Conservation (phyloP, 2,888 invertebrate genomes). For the Acanthosepion lycidas region DNA sequence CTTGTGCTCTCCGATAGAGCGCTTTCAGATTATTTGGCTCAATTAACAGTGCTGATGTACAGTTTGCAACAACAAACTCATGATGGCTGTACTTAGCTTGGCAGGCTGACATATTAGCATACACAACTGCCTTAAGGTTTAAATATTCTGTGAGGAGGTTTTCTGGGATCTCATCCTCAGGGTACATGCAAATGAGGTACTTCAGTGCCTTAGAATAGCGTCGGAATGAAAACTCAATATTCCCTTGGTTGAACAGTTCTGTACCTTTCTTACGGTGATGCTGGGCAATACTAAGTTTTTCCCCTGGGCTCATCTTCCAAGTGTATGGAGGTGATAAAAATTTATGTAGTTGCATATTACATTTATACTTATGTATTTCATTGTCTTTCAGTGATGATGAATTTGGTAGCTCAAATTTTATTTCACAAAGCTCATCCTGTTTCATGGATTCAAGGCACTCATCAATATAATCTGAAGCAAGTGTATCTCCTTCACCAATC, state of each 20-base stretch:
- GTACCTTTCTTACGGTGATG: conserved; percentile 76
- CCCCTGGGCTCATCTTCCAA: conserved; percentile 54
- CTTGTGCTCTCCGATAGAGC: conserved; percentile 77
- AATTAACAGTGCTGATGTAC: conserved; percentile 75
- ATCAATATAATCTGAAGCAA: conserved; percentile 66
- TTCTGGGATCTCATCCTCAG: conserved; percentile 50
- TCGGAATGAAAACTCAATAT: conserved; percentile 82
- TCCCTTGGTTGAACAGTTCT: conserved; percentile 80
- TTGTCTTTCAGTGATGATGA: background rate
- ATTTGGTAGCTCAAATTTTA: conserved; percentile 42
- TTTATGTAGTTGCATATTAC: background rate
- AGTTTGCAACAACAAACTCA: conserved; percentile 81
- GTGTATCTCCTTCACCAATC: conserved; percentile 67
- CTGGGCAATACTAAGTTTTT: conserved; percentile 57
- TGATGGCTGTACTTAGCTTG: conserved; percentile 83
- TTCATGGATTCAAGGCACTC: conserved; percentile 64
- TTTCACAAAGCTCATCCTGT: conserved; percentile 56
- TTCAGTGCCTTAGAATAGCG: conserved; percentile 85
- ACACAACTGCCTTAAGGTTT: conserved; percentile 76
- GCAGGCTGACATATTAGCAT: conserved; percentile 88
- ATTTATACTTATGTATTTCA: background rate
- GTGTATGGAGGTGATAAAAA: conserved; percentile 42
- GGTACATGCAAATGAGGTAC: conserved; percentile 78
- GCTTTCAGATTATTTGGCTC: conserved; percentile 77
- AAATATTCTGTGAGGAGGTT: conserved; percentile 51